A percentile compares a stretch with the other conserved stretches of the same genome.
Conservation (phyloP, 2,888 invertebrate species). For the Eurois occulta region DNA sequence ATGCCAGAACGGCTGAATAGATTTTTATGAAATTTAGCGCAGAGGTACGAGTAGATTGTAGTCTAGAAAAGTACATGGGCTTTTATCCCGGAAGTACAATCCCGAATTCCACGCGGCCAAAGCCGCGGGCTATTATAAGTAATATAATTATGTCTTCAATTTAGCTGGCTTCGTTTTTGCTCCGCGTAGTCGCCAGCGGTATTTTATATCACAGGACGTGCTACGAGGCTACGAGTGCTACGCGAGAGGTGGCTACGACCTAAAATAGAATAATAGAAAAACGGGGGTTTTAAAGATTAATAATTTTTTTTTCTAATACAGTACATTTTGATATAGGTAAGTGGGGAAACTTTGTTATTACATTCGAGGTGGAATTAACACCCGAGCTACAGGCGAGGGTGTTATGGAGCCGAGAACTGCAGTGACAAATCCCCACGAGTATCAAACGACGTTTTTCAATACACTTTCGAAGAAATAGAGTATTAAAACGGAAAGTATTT, state of each 20-base stretch:
- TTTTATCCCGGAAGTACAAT: background rate
- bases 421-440: too few relatives aligned
- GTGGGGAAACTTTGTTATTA: too few relatives aligned
- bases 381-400: too few relatives aligned
- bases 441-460: too few relatives aligned
- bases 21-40: background rate
- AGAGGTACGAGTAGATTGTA: background rate
- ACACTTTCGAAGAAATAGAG: too few relatives aligned
- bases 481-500: too few relatives aligned
- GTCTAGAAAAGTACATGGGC: background rate
- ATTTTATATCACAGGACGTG: conserved; percentile 6
- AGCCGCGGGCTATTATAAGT: background rate
- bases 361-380: too few relatives aligned
- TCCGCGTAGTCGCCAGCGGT: conserved; percentile 23
- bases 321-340: too few relatives aligned
- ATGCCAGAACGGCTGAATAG: background rate
- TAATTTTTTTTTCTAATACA: too few relatives aligned
- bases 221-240: conserved; percentile 44
- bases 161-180: conserved; percentile 23
- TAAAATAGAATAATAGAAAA: conserved; percentile 1
- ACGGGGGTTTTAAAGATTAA: background rate
- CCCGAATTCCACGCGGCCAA: background rate
- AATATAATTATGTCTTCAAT: background rate
- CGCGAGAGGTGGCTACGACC: conserved; percentile 14
- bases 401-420: too few relatives aligned